Evolutionary conservation across 1,140 invertebrate species (phyloP).

Genomic region (Mya arenaria): DNA sequence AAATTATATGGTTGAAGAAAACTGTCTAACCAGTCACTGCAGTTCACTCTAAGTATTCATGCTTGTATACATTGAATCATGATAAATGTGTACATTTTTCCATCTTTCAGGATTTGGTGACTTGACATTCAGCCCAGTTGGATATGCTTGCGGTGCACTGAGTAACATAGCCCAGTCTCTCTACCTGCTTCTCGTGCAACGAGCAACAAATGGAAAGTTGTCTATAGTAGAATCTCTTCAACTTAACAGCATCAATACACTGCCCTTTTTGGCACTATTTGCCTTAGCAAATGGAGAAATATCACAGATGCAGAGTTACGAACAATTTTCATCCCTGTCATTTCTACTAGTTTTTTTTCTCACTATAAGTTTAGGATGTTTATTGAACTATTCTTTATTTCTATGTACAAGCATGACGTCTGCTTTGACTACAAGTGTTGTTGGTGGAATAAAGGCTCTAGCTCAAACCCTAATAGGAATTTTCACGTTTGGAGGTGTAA

Average conservation of each 20-base stretch:
- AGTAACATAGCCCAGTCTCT: constrained; percentile 82
- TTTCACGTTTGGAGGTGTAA: constrained; percentile 82
- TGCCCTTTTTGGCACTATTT: constrained; percentile 79
- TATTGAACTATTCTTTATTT: constrained; percentile 83
- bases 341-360: constrained; percentile 79
- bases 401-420: constrained; percentile 82
- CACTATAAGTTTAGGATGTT: constrained; percentile 80
- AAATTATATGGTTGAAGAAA: too few relatives aligned
- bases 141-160: constrained; percentile 81
- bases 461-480: constrained; percentile 83
- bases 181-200: constrained; percentile 82
- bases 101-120: constrained; percentile 82
- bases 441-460: constrained; percentile 82
- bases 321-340: constrained; percentile 39
- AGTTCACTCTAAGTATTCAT: too few relatives aligned
- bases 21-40: too few relatives aligned
- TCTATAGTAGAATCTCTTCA: constrained; percentile 80
- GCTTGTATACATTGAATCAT: too few relatives aligned
- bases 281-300: constrained; percentile 75
- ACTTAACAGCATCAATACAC: constrained; percentile 81
- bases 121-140: constrained; percentile 80
- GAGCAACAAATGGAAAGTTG: constrained; percentile 75
- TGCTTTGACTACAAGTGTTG: constrained; percentile 82
- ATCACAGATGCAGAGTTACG: constrained; percentile 56
- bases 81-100: too few relatives aligned